Evolutionary conservation across 1,140 invertebrate genomes (phyloP), one percentile per base, ranked within the genome.

Genomic region (Sycobia sp.): DNA sequence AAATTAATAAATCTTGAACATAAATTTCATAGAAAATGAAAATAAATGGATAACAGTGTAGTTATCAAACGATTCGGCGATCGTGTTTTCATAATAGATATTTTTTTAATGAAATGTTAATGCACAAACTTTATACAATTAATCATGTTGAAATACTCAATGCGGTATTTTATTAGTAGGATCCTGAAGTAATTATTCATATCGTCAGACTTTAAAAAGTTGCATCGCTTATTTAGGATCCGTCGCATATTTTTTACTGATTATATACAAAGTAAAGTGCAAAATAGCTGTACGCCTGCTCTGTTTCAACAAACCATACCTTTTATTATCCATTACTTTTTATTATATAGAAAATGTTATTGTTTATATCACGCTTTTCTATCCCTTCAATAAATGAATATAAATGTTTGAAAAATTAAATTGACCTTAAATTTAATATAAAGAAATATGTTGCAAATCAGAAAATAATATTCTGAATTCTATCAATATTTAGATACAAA

Each of bases 221-320:
- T 55, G 27, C 1, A 39, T 39, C 5, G n/a, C 29, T 62, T 49
- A 9, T 49, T 38, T 62, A 62, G 43, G 50, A 54, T 46, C 14
- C 46, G 39, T 55, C 23, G 7, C 43, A 20, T 14, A 18, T n/a
- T 57, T 55, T 62, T 47, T 62, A 20, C 23, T 27, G 36, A 38
- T 55, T 62, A 62, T 62, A 41, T 62, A 62, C 51, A 62, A 55
- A 62, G 51, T 49, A 56, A 55, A 62, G 51, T 62, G 43, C 43
- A 62, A 62, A 62, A 49, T 29, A 56, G 47, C 32, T 44, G 29
- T 49, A n/a, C 23, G 10, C 4, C 55, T 23, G 7, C 49, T 50
- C 16, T 9, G 13, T 36, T 27, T 9, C 54, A 54, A 47, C 13
- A 54, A 62, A 62, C 18, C 9, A 61, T 34, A 27, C 18, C 43